Evolutionary conservation across 2,113 vertebrate species (phyloP), one percentile per base, ranked within the genome.

Genomic region (Chrysemys picta): DNA sequence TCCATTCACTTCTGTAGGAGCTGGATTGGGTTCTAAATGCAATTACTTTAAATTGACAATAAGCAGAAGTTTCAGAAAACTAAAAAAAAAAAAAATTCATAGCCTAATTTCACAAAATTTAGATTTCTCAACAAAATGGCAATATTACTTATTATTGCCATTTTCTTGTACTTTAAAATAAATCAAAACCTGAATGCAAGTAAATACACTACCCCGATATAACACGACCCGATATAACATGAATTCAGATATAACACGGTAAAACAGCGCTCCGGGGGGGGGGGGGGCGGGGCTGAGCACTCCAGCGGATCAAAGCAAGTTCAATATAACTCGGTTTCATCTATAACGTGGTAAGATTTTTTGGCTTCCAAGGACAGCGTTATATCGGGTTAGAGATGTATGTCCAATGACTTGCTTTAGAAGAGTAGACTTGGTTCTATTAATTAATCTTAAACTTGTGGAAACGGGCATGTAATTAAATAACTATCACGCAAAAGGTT

Each of bases 361-460:
- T 45, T 45, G 45, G 45, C 45, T 45, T 45, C 45, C 45, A 45
- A 45, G 45, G 45, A 45, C 45, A 45, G 45, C 45, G 45, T 45
- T 45, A 45, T 45, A 45, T 45, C 45, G 45, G 2, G 45, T 45
- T 45, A 45, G 45, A 45, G 45, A 6, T 45, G 45, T 45, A 45
- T 45, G 25, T 65, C 9, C 7, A 16, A 27, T 8, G 42, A 65
- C 27, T 47, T 82, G 38, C 72, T 89, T 87, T n/a, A 88, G 49
- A 13, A 80, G 42, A 83, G 45, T 13, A 91, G 3, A 9, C 65
- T 88, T 91, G 87, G 87, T 97, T 45, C 56, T 85, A 31, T 75
- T 94, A 35, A 50, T 6, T 95, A 6, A 4, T 78, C 45, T 81
- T 19, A 97, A 94, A 93, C 12, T 81, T 83, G 75, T n/a, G 80